Base-by-base conservation (phyloP, 2,888 invertebrate genomes). In the Bedellia somnulentella region DNA sequence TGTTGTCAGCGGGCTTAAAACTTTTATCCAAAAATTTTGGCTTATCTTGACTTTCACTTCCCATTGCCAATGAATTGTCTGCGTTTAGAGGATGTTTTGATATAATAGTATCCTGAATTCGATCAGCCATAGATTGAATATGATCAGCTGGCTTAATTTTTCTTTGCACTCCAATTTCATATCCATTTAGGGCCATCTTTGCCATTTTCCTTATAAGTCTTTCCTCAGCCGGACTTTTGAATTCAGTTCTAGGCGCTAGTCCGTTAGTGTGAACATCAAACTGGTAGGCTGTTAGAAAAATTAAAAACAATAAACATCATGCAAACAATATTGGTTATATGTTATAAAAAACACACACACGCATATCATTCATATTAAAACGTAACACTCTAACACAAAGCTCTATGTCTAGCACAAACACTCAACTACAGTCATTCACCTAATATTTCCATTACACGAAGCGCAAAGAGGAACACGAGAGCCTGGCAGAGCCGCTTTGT, bases 391-490 rank as follows among this genome's bases (percentile, higher is more conserved):
- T 40, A 41, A 42, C 50, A 37, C 53, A 45, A 47, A 47, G 45
- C 26, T 31, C n/a, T 24, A 29, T 30, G 27, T 29, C 11, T 32
- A 32, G 44, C 34, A 38, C 40, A 49, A 38, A 40, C 36, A 40
- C 41, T 49, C 43, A 49, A 45, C 44, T 37, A 41, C 39, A 36
- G 37, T 45, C 25, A 51, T 48, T 75, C 87, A 96, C 95, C 94
- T 93, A 82, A 95, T 92, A 57, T 94, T 87, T 60, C 85, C 83
- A 71, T 87, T 88, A 82, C 96, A 97, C 57, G 86, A 86, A 49
- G 84, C 92, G 76, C 96, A 97, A 47, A 90, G 79, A 37, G 93
- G 87, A 43, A 92, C 82, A 46, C 93, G 86, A 44, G 84, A 84
- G 47, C 91, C 91, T 16, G 87, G 86, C 52, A 83, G 79, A 36